phyloP scores from a whole-genome alignment of 2,797 vertebrate genomes.

The Miichthys miiuy region DNA sequence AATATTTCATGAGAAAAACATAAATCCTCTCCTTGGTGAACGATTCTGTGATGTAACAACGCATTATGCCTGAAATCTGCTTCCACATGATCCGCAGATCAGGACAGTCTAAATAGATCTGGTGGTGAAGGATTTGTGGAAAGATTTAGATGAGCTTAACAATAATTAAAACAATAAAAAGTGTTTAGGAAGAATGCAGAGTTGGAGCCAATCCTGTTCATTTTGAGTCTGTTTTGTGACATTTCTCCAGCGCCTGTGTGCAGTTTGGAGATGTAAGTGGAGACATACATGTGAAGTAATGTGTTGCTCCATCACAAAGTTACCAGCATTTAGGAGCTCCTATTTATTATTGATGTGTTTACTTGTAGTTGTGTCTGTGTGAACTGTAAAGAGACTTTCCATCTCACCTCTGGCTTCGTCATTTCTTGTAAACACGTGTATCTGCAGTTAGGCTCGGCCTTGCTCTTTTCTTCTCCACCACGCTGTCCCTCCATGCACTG shows the following conservation, averaged over 20 bases:
- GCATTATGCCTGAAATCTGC: constrained; percentile 1
- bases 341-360: neutral
- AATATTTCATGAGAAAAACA: constrained; percentile 16
- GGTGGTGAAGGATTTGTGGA: constrained; percentile 12
- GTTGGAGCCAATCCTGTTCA: neutral
- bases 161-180: constrained; percentile 37
- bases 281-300: neutral
- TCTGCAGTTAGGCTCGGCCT: constrained; percentile 27
- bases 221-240: neutral
- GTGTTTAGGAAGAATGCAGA: constrained; percentile 21
- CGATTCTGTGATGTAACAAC: neutral
- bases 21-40: neutral
- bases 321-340: neutral
- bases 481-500: constrained; percentile 2
- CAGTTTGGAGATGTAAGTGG: too few relatives aligned
- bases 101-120: neutral
- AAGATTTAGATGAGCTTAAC: constrained; percentile 3
- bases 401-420: constrained; percentile 54
- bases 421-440: neutral
- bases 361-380: neutral
- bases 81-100: constrained; percentile 22
- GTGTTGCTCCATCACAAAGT: neutral
- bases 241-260: neutral
- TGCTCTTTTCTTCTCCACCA: constrained; percentile 25
- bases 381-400: neutral